phyloP scores from a whole-genome alignment of 2,797 vertebrate genomes.

The Helostoma temminkii region DNA sequence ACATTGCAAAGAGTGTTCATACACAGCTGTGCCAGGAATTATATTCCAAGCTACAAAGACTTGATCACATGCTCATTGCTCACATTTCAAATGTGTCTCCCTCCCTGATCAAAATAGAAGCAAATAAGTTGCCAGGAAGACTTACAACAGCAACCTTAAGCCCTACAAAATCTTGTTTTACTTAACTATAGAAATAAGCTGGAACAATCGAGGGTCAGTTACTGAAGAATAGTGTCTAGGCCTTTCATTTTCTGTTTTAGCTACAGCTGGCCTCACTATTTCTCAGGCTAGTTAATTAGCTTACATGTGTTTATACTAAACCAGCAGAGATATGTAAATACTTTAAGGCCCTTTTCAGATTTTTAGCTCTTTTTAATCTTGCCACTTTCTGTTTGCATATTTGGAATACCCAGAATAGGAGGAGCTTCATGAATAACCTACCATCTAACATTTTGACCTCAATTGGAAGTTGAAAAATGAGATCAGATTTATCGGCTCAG shows the following conservation, averaged over 20 bases:
- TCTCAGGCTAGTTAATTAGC: too few relatives aligned
- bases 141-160: neutral
- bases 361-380: slow-evolving; percentile 33
- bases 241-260: slow-evolving; percentile 1
- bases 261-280: slow-evolving; percentile 1
- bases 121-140: neutral
- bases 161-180: slow-evolving; percentile 14
- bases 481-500: slow-evolving; percentile 53
- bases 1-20: slow-evolving; percentile 1
- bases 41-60: neutral
- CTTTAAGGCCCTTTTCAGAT: slow-evolving; percentile 15
- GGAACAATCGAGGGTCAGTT: neutral
- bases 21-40: slow-evolving; percentile 13
- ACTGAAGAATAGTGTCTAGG: neutral
- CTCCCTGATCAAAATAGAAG: slow-evolving; percentile 36
- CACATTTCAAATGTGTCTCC: slow-evolving; percentile 26
- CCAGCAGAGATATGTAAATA: slow-evolving; percentile 44
- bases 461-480: slow-evolving; percentile 74
- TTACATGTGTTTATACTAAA: slow-evolving; percentile 38
- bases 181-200: neutral
- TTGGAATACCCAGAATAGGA: slow-evolving; percentile 48
- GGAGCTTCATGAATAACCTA: slow-evolving; percentile 35
- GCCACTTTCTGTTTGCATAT: slow-evolving; percentile 42
- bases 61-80: slow-evolving; percentile 13
- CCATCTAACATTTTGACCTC: slow-evolving; percentile 68